Evolutionary conservation across 2,888 invertebrate genomes (phyloP).

Genomic region (Harpalus rubripes): DNA sequence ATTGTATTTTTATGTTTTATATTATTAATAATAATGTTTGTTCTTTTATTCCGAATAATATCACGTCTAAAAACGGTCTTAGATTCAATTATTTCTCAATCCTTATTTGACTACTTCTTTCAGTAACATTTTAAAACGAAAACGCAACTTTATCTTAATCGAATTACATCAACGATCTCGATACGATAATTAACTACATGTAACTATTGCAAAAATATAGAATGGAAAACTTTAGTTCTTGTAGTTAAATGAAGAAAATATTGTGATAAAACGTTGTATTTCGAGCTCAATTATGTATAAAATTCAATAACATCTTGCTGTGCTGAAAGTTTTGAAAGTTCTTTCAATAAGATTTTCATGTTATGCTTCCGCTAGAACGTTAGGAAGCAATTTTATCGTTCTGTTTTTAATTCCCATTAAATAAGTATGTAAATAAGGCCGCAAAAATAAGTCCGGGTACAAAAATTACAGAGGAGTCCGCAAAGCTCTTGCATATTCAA

Average conservation of each 20-base stretch:
- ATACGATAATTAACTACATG: no score
- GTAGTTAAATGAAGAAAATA: neutral
- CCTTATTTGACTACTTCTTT: no score
- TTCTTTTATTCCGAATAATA: no score
- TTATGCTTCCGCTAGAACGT: neutral
- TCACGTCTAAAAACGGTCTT: no score
- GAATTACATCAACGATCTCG: no score
- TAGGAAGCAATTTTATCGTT: constrained; percentile 37
- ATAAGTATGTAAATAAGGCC: constrained; percentile 48
- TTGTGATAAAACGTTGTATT: neutral
- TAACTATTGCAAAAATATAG: no score
- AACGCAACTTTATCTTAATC: no score
- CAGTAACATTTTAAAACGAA: no score
- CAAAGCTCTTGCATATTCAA: constrained; percentile 50
- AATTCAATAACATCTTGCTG: constrained; percentile 5
- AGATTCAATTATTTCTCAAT: no score
- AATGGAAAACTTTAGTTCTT: no score
- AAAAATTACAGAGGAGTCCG: constrained; percentile 30
- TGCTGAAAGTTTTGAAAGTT: neutral
- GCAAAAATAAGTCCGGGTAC: constrained; percentile 36
- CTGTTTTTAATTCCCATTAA: constrained; percentile 42
- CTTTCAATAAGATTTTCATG: constrained; percentile 12
- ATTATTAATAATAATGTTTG: no score
- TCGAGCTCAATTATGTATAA: neutral
- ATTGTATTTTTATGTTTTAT: no score